phyloP scores from a whole-genome alignment of 2,888 invertebrate species.

The Epirrhoe tristata region DNA sequence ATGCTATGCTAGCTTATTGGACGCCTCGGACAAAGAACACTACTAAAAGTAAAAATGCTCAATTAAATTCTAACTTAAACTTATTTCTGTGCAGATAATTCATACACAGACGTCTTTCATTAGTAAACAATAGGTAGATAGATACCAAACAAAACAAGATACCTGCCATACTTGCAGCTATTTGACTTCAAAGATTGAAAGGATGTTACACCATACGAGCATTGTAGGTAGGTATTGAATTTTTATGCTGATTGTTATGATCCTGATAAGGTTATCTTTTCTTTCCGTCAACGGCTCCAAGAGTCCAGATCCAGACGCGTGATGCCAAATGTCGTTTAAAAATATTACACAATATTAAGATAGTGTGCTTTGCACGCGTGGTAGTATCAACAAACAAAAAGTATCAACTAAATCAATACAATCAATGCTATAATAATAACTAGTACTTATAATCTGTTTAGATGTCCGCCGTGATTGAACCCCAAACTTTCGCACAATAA shows the following conservation, averaged over 20 bases:
- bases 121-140: not conserved
- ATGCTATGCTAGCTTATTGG: slow-evolving; percentile 7
- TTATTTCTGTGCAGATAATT: not conserved
- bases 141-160: not conserved
- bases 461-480: not conserved
- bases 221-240: not conserved
- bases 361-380: no score
- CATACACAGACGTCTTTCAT: no score
- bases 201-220: not conserved
- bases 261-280: not conserved
- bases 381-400: no score
- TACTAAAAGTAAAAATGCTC: no score
- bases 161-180: not conserved
- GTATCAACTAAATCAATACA: no score
- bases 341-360: no score
- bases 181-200: not conserved
- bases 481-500: not conserved
- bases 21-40: slow-evolving; percentile 1
- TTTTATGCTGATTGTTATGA: not conserved
- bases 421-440: no score
- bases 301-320: not conserved
- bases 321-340: not conserved
- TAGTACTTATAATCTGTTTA: no score
- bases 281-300: not conserved
- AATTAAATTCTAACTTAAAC: no score